Evolutionary conservation across 2,113 vertebrate species (phyloP).

Genomic region (Gymnorhina tibicen): DNA sequence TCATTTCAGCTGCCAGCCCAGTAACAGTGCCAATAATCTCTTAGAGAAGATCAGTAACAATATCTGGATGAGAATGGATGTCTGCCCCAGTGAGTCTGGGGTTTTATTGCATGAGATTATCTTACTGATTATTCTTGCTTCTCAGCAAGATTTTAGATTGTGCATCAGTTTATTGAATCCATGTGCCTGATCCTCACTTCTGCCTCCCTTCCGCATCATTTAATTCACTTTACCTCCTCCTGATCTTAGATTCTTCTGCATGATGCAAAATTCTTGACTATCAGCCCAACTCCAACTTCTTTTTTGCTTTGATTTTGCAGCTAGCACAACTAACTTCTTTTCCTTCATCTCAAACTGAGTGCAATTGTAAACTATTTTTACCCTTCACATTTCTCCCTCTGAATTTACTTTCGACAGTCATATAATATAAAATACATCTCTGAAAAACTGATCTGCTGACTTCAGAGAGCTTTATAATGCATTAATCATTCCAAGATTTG

Average conservation of each 20-base stretch:
- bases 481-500: not conserved
- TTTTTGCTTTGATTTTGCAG: not conserved
- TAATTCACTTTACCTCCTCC: not conserved
- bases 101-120: not conserved
- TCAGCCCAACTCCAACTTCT: not conserved
- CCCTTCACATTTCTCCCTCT: not conserved
- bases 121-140: not conserved
- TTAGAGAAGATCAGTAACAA: not conserved
- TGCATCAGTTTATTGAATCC: not conserved
- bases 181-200: not conserved
- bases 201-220: accelerated
- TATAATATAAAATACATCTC: not conserved
- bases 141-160: not conserved
- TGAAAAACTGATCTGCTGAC: not conserved
- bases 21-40: not conserved
- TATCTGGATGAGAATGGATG: not conserved
- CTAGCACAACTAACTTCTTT: not conserved
- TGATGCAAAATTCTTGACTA: not conserved
- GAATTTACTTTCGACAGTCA: not conserved
- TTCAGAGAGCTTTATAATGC: not conserved
- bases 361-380: not conserved
- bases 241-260: not conserved
- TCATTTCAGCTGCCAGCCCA: not conserved
- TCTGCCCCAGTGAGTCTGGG: not conserved
- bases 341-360: not conserved